Base-by-base conservation (phyloP, 2,888 invertebrate genomes). In the Drosophila ustulata region DNA sequence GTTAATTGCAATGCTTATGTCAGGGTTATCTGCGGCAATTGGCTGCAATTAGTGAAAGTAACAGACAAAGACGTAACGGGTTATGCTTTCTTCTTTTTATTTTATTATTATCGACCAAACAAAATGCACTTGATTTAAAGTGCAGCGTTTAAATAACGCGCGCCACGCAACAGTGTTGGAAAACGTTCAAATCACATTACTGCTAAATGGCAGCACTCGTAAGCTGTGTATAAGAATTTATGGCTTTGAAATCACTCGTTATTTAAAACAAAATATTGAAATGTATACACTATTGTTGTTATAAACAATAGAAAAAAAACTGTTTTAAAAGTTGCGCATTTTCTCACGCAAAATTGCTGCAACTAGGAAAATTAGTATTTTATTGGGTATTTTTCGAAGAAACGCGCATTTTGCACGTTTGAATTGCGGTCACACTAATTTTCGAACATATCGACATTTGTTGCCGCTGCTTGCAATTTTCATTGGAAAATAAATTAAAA, bases 81-180 rank as follows among this genome's bases (percentile, higher is more conserved):
- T 34, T 47, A 4, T 11, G 11, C 32, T 18, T 41, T 34, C 6
- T 39, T 47, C 37, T 26, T 49, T 49, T 25, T 39, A 11, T 58
- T 66, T 30, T 4, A n/a, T 59, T 61, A 18, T 66, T 81, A 87
- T 87, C 76, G 81, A 84, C 66, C 84, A 84, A 78, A 87, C 70
- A 72, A 65, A 32, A 9, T 39, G 25, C 23, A 18, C 13, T 49
- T 1, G 0, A 13, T 11, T 23, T 9, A 5, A 46, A 46, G 0
- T 13, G n/a, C 3, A 2, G 6, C 0, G 9, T 46, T 77, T 57
- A 3, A 55, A 58, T 50, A 39, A 2, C 4, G 5, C 5, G 57
- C 61, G 66, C 59, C 59, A 9, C 5, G 4, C 1, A 2, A 23
- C 30, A 47, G 6, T 57, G 58, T 46, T 63, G n/a, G 7, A 8